Percentiles rank a stretch among this genome's conserved stretches.
Evolutionary conservation across 2,888 invertebrate genomes (phyloP).

Genomic region (Rambutsinella grinnellia): DNA sequence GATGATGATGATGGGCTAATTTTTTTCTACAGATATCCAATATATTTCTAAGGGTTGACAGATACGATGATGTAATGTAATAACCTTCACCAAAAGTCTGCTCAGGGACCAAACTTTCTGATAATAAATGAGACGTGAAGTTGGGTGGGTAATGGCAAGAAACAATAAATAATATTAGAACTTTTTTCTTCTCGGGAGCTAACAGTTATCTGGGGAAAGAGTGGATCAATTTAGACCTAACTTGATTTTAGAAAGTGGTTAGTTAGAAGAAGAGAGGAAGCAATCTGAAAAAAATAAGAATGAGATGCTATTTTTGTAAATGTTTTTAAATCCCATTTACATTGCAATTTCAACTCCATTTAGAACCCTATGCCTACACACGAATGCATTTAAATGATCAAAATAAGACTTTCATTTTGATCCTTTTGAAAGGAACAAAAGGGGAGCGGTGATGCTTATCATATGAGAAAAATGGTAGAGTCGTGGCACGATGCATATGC

Average conservation of each 20-base stretch:
- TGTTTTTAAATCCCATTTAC: too few species aligned
- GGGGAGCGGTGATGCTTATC: background rate
- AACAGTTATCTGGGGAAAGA: too few species aligned
- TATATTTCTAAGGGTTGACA: background rate
- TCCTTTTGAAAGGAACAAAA: background rate
- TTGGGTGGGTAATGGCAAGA: background rate
- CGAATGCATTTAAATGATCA: background rate
- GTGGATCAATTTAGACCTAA: too few species aligned
- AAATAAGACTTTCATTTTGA: background rate
- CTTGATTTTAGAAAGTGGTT: too few species aligned
- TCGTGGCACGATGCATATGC: background rate
- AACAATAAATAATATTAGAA: slow-evolving; percentile 21
- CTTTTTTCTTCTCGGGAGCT: background rate
- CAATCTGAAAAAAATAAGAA: too few species aligned
- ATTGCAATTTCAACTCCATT: background rate
- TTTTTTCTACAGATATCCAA: background rate
- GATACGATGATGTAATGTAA: too few species aligned
- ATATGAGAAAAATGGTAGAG: background rate
- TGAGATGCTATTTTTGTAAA: too few species aligned
- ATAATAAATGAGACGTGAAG: slow-evolving; percentile 25
- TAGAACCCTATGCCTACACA: background rate
- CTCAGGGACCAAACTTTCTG: background rate
- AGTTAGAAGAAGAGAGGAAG: too few species aligned
- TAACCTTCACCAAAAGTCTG: too few species aligned
- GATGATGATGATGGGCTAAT: background rate